phyloP scores from a whole-genome alignment of 2,888 invertebrate species.

The Ecliptopera silaceata region DNA sequence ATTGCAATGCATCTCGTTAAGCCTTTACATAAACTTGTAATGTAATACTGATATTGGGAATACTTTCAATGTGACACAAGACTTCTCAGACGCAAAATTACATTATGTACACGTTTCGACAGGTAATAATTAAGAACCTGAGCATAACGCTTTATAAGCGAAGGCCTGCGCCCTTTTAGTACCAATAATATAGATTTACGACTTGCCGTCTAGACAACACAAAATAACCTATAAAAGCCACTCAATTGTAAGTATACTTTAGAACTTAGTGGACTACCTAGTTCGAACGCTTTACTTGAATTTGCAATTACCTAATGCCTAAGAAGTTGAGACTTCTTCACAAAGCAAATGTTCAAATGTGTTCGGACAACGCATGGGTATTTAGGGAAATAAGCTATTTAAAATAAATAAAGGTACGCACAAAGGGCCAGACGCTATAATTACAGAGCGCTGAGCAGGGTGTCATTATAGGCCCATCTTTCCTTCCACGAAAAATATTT shows the following conservation, averaged over 20 bases:
- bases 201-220: constrained; percentile 44
- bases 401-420: background rate
- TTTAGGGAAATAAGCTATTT: background rate
- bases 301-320: background rate
- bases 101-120: constrained; percentile 4
- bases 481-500: background rate
- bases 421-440: background rate
- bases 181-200: constrained; percentile 38
- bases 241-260: constrained; percentile 28
- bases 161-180: constrained; percentile 29
- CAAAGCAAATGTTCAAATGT: background rate
- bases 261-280: constrained; percentile 4
- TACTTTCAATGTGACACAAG: constrained; percentile 14
- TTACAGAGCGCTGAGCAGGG: background rate
- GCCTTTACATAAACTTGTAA: constrained; percentile 28
- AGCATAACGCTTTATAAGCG: constrained; percentile 19
- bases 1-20: constrained; percentile 28
- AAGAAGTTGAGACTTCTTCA: background rate
- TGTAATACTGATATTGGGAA: constrained; percentile 20
- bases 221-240: constrained; percentile 30
- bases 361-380: background rate
- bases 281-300: background rate
- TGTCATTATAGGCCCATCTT: background rate
- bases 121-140: constrained; percentile 9
- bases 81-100: constrained; percentile 3